Base-by-base conservation (phyloP, 1,140 invertebrate genomes). In the Bombus superbus region DNA sequence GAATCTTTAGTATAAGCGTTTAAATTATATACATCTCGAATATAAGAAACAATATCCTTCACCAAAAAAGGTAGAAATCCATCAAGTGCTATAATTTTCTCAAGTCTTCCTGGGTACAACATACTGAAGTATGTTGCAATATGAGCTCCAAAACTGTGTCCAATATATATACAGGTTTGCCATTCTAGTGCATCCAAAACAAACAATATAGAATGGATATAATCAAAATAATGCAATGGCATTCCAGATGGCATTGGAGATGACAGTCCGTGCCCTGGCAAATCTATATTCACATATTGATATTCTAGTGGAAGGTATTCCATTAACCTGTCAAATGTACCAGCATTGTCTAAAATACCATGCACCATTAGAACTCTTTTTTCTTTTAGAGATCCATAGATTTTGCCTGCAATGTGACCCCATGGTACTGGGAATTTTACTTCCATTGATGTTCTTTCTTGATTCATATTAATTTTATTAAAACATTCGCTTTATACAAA, bases 201-300 rank as follows among this genome's bases (percentile, higher is more conserved):
- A 80, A 93, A 79, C 75, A 95, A 94, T 6, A 97, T 92, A 11
- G 95, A 88, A 15, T 96, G 83, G 0, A 96, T 91, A 89, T 94
- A 96, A 88, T 95, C 94, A 13, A 95, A 89, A 69, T 90, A 94
- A 40, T 96, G 92, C 44, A 96, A 92, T 8, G 93, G 89, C 72
- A 95, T 71, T 64, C 96, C 96, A 25, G 90, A 78, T 78, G 96
- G 96, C 81, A 96, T 96, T 64, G 95, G 95, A 78, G 96, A 96
- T 9, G 97, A 97, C 22, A 94, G 94, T 5, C 97, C 97, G 94
- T 97, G 97, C 4, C 97, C 96, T 11, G 97, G 97, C 84, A 97
- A 94, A 92, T 97, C 97, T 47, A 97, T 94, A 89, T 96, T 96
- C 11, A 97, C 96, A 84, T 96, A 97, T 87, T 96, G 77, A 89